Conservation (phyloP, 2,797 vertebrate genomes). For the Pseudocheirus occidentalis region DNA sequence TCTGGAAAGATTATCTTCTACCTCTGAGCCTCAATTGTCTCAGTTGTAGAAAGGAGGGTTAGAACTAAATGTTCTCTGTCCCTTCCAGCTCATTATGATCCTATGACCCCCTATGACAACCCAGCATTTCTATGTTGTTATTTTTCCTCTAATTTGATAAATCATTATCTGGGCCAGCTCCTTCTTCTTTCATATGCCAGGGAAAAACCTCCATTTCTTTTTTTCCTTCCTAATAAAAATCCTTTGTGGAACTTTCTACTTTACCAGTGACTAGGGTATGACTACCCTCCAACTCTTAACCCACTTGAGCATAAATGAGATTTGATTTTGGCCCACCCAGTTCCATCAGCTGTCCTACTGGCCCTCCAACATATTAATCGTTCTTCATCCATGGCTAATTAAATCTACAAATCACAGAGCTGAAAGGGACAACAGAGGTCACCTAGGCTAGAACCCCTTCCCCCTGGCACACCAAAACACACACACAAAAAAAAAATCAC, state of each 20-base stretch:
- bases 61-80: neutral
- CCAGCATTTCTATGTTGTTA: neutral
- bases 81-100: neutral
- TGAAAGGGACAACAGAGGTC: constrained; percentile 72
- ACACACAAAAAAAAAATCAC: constrained; percentile 36
- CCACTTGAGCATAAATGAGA: constrained; percentile 25
- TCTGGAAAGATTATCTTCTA: neutral
- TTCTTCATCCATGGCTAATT: constrained; percentile 65
- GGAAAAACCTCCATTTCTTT: neutral
- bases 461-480: constrained; percentile 24
- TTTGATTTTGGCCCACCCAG: constrained; percentile 57
- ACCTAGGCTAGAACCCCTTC: constrained; percentile 54
- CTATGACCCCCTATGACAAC: neutral
- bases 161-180: neutral
- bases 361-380: constrained; percentile 56
- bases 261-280: neutral
- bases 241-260: neutral
- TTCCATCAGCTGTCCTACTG: constrained; percentile 54
- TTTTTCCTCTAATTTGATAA: constrained; percentile 41
- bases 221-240: neutral
- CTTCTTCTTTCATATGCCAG: constrained; percentile 15
- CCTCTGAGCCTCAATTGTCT: neutral
- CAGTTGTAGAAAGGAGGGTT: neutral
- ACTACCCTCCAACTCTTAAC: neutral
- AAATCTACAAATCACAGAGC: constrained; percentile 67